A percentile compares a stretch with the other conserved stretches of the same genome.
Evolutionary conservation across 2,888 invertebrate species (phyloP).

Genomic region (Aspidiotus rigidus): DNA sequence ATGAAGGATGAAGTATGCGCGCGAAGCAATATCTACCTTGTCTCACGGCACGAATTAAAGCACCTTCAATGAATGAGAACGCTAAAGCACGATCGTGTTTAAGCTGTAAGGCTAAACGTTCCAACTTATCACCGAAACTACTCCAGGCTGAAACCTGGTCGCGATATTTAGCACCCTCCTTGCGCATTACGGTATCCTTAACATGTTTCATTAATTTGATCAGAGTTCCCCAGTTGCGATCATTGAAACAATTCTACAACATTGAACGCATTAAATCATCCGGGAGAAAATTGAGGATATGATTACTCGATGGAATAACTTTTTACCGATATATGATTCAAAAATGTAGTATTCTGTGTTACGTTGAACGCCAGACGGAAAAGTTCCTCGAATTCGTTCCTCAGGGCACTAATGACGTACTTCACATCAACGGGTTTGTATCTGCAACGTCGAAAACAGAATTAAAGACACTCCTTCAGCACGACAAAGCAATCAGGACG

Average conservation of each 20-base stretch:
- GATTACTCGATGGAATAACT: background rate
- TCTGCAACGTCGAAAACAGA: conserved; percentile 39
- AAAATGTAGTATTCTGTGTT: conserved; percentile 66
- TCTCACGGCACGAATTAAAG: conserved; percentile 79
- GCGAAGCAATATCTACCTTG: conserved; percentile 44
- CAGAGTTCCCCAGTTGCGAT: conserved; percentile 61
- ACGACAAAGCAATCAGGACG: background rate
- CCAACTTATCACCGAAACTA: conserved; percentile 56
- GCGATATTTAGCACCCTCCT: conserved; percentile 40
- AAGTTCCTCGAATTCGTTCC: conserved; percentile 69
- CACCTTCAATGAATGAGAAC: conserved; percentile 89
- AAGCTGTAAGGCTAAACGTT: conserved; percentile 63
- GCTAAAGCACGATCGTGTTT: conserved; percentile 58
- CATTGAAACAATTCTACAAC: conserved; percentile 54
- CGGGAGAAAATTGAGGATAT: conserved; percentile 2
- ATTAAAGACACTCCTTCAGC: background rate
- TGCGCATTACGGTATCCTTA: conserved; percentile 52
- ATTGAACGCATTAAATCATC: conserved; percentile 5
- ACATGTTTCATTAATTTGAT: conserved; percentile 69
- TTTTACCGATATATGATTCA: conserved; percentile 62
- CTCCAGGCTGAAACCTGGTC: conserved; percentile 48
- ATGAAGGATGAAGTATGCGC: conserved; percentile 14
- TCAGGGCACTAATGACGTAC: conserved; percentile 69
- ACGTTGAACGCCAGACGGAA: conserved; percentile 67
- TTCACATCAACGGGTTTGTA: conserved; percentile 89